Percentiles rank a stretch among this genome's conserved stretches.
Conservation (phyloP, 1,140 invertebrate genomes). For the Bombus huntii region DNA sequence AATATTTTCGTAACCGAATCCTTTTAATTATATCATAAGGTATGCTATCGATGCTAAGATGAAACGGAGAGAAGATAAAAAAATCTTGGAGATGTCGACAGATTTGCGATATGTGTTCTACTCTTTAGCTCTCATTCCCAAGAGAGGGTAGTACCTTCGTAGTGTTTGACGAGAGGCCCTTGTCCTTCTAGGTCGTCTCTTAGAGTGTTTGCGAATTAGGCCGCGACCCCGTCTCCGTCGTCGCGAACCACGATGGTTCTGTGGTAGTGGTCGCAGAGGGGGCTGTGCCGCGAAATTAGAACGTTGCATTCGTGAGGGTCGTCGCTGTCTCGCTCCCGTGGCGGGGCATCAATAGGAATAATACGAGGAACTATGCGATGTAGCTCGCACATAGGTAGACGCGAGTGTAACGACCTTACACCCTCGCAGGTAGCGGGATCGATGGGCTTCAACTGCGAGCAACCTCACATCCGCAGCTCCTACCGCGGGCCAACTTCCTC, state of each 20-base stretch:
- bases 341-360: constrained; percentile 66
- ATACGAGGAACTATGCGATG: constrained; percentile 59
- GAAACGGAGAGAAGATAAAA: neutral
- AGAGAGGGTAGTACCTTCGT: constrained; percentile 32
- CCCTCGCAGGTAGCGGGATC: constrained; percentile 62
- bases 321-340: constrained; percentile 33
- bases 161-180: constrained; percentile 47
- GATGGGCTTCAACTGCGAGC: constrained; percentile 61
- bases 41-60: neutral
- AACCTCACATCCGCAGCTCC: constrained; percentile 55
- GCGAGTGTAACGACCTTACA: constrained; percentile 71
- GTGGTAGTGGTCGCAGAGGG: constrained; percentile 26
- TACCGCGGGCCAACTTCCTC: constrained; percentile 37
- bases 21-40: too few relatives aligned
- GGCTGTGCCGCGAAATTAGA: constrained; percentile 55
- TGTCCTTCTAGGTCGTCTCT: constrained; percentile 41
- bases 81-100: neutral
- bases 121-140: constrained; percentile 4
- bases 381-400: constrained; percentile 51
- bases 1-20: neutral
- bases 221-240: constrained; percentile 42
- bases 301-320: constrained; percentile 57
- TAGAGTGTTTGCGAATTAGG: constrained; percentile 57
- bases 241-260: neutral
- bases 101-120: constrained; percentile 27